Percentiles rank a stretch among this genome's conserved stretches.
These are phyloP conservation scores for Zenarchopterus dispar DNA, from an alignment of 2,797 vertebrate species.

Conservation along the genomic window DNA sequence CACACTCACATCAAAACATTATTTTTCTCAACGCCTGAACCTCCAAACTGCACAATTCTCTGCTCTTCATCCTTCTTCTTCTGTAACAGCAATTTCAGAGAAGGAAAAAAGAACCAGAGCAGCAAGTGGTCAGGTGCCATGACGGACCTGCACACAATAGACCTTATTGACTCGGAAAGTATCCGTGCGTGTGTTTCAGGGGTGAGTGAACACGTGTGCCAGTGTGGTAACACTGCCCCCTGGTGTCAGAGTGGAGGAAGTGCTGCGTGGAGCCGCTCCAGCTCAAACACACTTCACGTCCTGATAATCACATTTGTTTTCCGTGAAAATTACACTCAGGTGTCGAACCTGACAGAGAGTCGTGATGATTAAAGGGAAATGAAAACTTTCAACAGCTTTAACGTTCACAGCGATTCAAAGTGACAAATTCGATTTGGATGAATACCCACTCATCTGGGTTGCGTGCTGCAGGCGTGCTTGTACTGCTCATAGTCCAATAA, in stretches of 20 bases:
- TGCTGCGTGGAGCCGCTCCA: not conserved
- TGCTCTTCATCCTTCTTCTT: not conserved
- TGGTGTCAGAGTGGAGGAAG: slow-evolving; percentile 12
- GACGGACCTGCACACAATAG: slow-evolving; percentile 32
- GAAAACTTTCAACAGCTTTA: slow-evolving; percentile 8
- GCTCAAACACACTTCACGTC: slow-evolving; percentile 4
- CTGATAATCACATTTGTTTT: slow-evolving; percentile 26
- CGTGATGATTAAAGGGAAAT: not conserved
- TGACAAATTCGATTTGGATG: not conserved
- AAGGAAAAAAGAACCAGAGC: no score
- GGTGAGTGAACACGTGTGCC: slow-evolving; percentile 5
- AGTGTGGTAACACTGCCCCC: slow-evolving; percentile 54
- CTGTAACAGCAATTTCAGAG: no score
- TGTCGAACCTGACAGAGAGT: slow-evolving; percentile 5
- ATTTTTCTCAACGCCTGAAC: not conserved
- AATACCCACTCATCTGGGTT: no score
- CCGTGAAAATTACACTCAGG: slow-evolving; percentile 15
- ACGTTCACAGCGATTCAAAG: not conserved
- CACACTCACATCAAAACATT: no score
- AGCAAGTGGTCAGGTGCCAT: no score
- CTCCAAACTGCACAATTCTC: not conserved
- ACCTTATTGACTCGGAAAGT: slow-evolving; percentile 39
- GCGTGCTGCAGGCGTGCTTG: no score
- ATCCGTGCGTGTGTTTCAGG: not conserved
- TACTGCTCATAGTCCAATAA: no score